phyloP scores from a whole-genome alignment of 2,888 invertebrate genomes.

The Lamproptera curius region DNA sequence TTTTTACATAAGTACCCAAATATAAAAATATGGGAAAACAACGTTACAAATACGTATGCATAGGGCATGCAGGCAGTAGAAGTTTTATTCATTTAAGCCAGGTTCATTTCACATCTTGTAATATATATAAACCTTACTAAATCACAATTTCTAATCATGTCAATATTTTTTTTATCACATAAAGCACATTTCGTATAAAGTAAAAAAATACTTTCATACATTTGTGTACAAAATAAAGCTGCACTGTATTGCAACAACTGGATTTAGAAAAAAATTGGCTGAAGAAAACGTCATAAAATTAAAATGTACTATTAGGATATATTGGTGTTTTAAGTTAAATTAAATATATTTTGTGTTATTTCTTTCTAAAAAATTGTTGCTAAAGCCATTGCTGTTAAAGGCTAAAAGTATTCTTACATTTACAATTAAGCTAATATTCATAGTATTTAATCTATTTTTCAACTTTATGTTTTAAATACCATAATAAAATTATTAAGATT shows the following conservation, averaged over 20 bases:
- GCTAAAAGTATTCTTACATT: slow-evolving; percentile 53
- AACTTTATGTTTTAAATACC: slow-evolving; percentile 55
- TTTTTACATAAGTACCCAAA: slow-evolving; percentile 70
- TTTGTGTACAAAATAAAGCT: slow-evolving; percentile 67
- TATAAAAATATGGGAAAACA: slow-evolving; percentile 71
- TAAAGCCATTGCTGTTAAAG: slow-evolving; percentile 27
- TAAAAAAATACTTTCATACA: slow-evolving; percentile 74
- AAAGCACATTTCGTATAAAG: slow-evolving; percentile 74
- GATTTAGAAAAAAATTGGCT: slow-evolving; percentile 29
- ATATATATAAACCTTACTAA: slow-evolving; percentile 73
- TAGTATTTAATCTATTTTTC: slow-evolving; percentile 55
- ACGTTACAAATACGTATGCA: slow-evolving; percentile 52
- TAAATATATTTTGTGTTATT: slow-evolving; percentile 30
- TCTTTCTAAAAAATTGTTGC: slow-evolving; percentile 33
- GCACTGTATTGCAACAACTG: slow-evolving; percentile 47
- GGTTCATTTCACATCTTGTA: slow-evolving; percentile 50
- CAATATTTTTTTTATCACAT: slow-evolving; percentile 76
- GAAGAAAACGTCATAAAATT: slow-evolving; percentile 27
- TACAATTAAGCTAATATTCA: slow-evolving; percentile 52
- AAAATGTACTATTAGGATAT: slow-evolving; percentile 29
- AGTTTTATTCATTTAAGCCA: slow-evolving; percentile 67
- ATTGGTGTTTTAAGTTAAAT: slow-evolving; percentile 24
- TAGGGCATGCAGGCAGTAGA: slow-evolving; percentile 57
- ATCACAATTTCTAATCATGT: slow-evolving; percentile 75
- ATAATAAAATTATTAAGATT: slow-evolving; percentile 63